Evolutionary conservation across 2,888 invertebrate species (phyloP).

Genomic region (Alloplasta piceator): DNA sequence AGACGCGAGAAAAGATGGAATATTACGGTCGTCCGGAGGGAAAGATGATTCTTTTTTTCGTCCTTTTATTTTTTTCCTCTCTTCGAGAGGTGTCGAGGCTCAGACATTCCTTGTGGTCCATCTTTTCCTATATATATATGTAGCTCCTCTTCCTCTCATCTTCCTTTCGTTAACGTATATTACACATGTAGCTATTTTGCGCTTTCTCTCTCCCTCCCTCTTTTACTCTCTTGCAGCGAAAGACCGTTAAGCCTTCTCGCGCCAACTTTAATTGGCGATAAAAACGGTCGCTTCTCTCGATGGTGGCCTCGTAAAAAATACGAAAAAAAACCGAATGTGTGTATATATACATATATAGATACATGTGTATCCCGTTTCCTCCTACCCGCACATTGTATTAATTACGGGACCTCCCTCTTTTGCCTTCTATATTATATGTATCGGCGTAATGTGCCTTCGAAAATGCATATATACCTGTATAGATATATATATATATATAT

Average conservation of each 20-base stretch:
- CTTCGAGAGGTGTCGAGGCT: constrained; percentile 56
- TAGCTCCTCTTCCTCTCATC: constrained; percentile 70
- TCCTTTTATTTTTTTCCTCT: constrained; percentile 44
- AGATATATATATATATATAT: constrained; percentile 11
- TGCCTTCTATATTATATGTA: constrained; percentile 7
- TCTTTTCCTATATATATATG: constrained; percentile 55
- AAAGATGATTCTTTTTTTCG: constrained; percentile 52
- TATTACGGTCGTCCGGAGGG: constrained; percentile 60
- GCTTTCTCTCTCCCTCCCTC: constrained; percentile 52
- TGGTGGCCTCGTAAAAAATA: constrained; percentile 79
- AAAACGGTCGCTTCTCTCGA: constrained; percentile 73
- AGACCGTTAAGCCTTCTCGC: constrained; percentile 67
- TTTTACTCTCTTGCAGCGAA: constrained; percentile 50
- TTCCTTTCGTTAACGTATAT: constrained; percentile 82
- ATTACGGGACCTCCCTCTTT: constrained; percentile 77
- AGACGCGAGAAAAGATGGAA: constrained; percentile 39
- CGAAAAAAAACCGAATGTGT: background rate
- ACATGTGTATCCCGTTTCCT: constrained; percentile 69
- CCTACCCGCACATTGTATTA: constrained; percentile 81
- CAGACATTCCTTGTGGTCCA: constrained; percentile 51
- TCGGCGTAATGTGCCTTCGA: constrained; percentile 18
- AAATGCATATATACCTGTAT: constrained; percentile 8
- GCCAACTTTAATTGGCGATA: constrained; percentile 81
- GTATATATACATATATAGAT: too few species aligned
- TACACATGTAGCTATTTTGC: constrained; percentile 67